Evolutionary conservation across 2,113 vertebrate species (phyloP).

Genomic region (Carollia perspicillata): DNA sequence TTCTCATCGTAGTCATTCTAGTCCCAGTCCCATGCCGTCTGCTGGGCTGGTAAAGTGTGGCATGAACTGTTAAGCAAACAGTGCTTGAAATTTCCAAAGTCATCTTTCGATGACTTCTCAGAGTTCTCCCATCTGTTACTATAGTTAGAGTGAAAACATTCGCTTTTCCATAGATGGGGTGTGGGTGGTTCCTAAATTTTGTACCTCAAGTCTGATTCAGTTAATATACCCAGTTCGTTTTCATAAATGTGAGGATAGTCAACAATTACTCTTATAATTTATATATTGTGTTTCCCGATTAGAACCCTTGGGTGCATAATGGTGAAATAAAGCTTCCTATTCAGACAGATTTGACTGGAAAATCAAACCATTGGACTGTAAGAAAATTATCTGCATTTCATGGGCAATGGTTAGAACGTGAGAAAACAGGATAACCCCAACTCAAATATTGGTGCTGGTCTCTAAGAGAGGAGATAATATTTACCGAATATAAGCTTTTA

Average conservation of each 20-base stretch:
- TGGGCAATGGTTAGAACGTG: neutral
- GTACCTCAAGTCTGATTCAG: neutral
- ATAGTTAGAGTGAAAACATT: slow-evolving; percentile 41
- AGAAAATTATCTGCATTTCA: neutral
- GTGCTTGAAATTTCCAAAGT: slow-evolving; percentile 50
- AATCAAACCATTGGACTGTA: neutral
- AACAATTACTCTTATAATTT: neutral
- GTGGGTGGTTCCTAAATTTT: slow-evolving; percentile 43
- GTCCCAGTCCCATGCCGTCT: slow-evolving; percentile 17
- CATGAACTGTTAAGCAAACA: slow-evolving; percentile 60
- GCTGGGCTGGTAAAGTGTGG: slow-evolving; percentile 31
- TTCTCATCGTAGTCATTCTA: neutral
- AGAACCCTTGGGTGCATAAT: neutral
- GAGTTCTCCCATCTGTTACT: slow-evolving; percentile 63
- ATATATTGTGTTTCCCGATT: neutral
- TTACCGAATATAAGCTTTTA: neutral
- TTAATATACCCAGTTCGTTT: neutral
- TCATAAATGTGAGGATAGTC: slow-evolving; percentile 12
- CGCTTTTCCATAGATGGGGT: slow-evolving; percentile 48
- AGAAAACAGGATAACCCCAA: neutral
- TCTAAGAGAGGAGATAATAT: neutral
- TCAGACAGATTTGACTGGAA: neutral
- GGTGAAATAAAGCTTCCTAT: slow-evolving; percentile 11
- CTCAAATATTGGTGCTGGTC: neutral
- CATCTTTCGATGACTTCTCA: slow-evolving; percentile 56